These are phyloP conservation scores for Dolichotis patagonum DNA, from an alignment of 2,113 vertebrate genomes.

Conservation along the genomic window DNA sequence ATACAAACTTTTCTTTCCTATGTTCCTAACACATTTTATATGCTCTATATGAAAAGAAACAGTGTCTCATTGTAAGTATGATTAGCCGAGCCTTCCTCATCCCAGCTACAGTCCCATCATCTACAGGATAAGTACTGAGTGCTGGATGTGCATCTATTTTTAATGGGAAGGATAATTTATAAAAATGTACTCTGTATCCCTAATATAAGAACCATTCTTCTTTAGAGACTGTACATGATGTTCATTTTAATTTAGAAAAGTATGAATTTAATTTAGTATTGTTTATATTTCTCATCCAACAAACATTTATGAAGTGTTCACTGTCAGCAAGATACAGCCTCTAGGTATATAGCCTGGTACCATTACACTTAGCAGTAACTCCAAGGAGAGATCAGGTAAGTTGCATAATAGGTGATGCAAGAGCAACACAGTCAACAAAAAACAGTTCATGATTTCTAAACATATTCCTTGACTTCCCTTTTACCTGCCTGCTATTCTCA, in stretches of 20 bases:
- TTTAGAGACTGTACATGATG: background rate
- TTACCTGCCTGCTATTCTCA: background rate
- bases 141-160: background rate
- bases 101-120: background rate
- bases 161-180: background rate
- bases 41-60: background rate
- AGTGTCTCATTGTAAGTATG: accelerated
- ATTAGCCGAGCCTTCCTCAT: background rate
- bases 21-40: background rate
- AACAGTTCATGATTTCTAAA: background rate
- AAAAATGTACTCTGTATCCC: background rate
- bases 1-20: background rate
- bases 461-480: background rate
- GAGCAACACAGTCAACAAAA: background rate
- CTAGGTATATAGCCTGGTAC: too few relatives aligned
- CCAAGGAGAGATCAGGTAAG: background rate
- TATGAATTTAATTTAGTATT: background rate
- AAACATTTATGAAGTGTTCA: background rate
- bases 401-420: background rate
- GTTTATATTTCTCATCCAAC: background rate
- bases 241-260: background rate
- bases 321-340: background rate
- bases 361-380: background rate
- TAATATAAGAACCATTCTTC: background rate
- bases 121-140: accelerated